Base-by-base conservation (phyloP, 2,797 vertebrate genomes). In the Aldrovandia affinis region DNA sequence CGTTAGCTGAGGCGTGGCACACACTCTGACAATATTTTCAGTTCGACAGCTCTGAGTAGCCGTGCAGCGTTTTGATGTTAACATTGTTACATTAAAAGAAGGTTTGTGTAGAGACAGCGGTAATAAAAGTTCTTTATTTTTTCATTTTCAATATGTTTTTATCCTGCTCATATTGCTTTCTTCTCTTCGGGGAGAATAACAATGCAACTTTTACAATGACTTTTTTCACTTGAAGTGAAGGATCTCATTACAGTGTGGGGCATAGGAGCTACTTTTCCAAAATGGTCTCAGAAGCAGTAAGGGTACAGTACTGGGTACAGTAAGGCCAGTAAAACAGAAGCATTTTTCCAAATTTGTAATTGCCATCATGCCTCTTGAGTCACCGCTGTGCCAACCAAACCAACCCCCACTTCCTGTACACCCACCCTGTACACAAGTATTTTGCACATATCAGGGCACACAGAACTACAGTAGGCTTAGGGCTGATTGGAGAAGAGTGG, bases 1-100 rank as follows among this genome's bases (percentile, higher is more conserved):
- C 55, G 73, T 88, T 86, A 83, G 70, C 59, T 39, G 50, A 33
- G 54, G 73, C 52, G 80, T 44, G 75, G 44, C 0, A 61, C 33
- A 81, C 77, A 8, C 78, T 83, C 78, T 86, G 82, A 83, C 85
- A 88, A 83, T 52, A 55, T n/a, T 36, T 61, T 30, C 50, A 3
- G 63, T 73, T 50, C 33, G 44, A 81, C 78, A 57, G 73, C 36
- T 83, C 82, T 33, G 33, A n/a, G 20, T 54, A 63, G 52, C 52
- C 54, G 70, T 81, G 47, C 75, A 84, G 39, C 44, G 83, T 55
- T 44, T 78, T 77, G 47, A 59, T 84, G 81, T 68, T 61, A 63
- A 52, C 28, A 10, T 70, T 47, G 50, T 22, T 22, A 63, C 33
- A 65, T 30, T 15, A 80, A 33, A 57, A 55, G 54, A 59, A 59